Evolutionary conservation across 1,140 invertebrate species (phyloP), one percentile per base, ranked within the genome.

Genomic region (Calliopsis andreniformis): DNA sequence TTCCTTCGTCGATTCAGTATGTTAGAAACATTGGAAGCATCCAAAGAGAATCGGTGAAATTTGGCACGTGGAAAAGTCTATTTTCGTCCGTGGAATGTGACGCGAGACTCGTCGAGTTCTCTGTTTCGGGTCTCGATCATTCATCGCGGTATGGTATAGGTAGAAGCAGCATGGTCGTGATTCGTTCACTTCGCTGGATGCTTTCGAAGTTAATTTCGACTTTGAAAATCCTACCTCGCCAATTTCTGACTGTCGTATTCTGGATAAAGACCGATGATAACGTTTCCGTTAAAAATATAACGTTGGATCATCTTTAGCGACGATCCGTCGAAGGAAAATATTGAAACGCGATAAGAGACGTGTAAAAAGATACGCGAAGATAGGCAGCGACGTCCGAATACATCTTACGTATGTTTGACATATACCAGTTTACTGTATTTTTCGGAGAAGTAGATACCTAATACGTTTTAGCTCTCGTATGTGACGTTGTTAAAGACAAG

Each of bases 1-100:
- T n/a, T n/a, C n/a, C n/a, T n/a, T n/a, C n/a, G n/a, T n/a, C n/a
- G n/a, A n/a, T n/a, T n/a, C n/a, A n/a, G n/a, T n/a, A n/a, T n/a
- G n/a, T n/a, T n/a, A n/a, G 10, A 7, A 18, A 25, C 20, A 58
- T 58, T 42, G 53, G 25, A 12, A 30, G 43, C 53, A 68, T 58
- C 16, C 35, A 14, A 76, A 55, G 61, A 39, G 62, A 59, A 76
- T 76, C 66, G 55, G 66, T 5, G 69, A 69, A 68, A 67, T 67
- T 82, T 82, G 80, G 80, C 80, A 82, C 80, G 68, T 82, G 80
- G 68, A 78, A 82, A 66, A 82, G 63, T 68, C 80, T 82, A 82
- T 82, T 82, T 82, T 43, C 47, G 79, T 61, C 70, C 47, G 30
- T 42, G 80, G 79, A 82, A 82, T 82, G 80, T 56, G 76, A 64